Conservation (phyloP, 2,113 vertebrate genomes). For the Pycnonotus jocosus region DNA sequence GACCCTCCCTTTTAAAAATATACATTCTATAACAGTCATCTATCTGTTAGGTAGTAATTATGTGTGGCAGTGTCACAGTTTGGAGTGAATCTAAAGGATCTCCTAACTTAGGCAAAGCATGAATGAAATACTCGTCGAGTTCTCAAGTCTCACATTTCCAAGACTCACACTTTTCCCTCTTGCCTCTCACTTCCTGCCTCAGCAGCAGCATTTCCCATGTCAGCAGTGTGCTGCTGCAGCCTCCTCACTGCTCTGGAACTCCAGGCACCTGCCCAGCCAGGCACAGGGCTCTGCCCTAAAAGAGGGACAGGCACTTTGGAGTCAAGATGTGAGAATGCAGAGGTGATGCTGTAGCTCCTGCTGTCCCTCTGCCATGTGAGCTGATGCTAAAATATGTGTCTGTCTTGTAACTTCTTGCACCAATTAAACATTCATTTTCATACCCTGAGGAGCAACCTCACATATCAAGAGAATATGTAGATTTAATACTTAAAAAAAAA, state of each 20-base stretch:
- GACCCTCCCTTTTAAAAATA: background rate
- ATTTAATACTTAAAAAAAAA: background rate
- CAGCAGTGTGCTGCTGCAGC: background rate
- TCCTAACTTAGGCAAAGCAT: background rate
- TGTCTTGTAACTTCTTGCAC: background rate
- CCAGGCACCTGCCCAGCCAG: background rate
- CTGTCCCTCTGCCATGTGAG: fast-evolving
- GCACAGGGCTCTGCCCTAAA: fast-evolving
- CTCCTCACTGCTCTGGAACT: background rate
- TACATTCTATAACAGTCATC: background rate
- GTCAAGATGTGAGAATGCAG: background rate
- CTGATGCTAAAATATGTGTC: background rate
- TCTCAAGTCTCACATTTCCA: background rate
- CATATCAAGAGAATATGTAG: background rate
- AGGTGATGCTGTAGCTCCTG: background rate
- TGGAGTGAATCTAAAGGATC: background rate
- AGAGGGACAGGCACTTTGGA: background rate
- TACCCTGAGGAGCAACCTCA: background rate
- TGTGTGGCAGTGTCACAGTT: background rate
- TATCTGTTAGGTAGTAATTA: background rate
- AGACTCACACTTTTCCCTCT: background rate
- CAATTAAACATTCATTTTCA: background rate
- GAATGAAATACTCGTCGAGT: background rate
- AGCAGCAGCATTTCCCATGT: background rate
- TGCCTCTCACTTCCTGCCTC: background rate